These are phyloP conservation scores for Ischnus inquisitorius DNA, from an alignment of 2,888 invertebrate species.

Conservation along the genomic window DNA sequence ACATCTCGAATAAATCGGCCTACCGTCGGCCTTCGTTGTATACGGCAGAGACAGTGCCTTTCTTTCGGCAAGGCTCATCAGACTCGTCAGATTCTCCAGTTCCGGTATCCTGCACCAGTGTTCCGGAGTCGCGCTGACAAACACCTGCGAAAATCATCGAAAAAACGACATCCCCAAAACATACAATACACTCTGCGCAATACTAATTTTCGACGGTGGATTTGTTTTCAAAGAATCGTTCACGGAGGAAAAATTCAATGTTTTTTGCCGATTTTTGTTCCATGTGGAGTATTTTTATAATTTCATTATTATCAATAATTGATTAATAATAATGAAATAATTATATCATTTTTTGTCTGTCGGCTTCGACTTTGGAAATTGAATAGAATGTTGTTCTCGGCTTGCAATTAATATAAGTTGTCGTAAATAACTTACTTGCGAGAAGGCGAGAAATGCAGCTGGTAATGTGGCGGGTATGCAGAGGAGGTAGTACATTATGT, in stretches of 20 bases:
- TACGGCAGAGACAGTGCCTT: constrained; percentile 87
- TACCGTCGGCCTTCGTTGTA: constrained; percentile 83
- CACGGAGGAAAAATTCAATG: too few species aligned
- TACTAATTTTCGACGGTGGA: neutral
- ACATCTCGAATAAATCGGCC: constrained; percentile 86
- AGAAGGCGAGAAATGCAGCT: constrained; percentile 89
- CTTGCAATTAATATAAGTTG: neutral
- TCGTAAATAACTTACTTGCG: constrained; percentile 86
- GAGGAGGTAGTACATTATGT: constrained; percentile 88
- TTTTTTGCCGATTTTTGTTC: too few species aligned
- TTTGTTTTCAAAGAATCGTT: constrained; percentile 1
- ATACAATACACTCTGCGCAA: neutral
- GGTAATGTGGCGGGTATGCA: constrained; percentile 89
- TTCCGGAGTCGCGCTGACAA: constrained; percentile 90
- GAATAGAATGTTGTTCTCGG: too few species aligned
- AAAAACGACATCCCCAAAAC: neutral
- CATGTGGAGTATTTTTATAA: too few species aligned
- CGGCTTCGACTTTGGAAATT: too few species aligned
- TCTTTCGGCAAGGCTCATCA: constrained; percentile 86
- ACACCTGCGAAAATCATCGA: constrained; percentile 85
- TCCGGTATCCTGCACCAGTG: constrained; percentile 89
- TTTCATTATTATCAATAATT: too few species aligned
- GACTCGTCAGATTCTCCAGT: constrained; percentile 84
- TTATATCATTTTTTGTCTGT: too few species aligned
- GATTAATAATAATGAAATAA: too few species aligned